Evolutionary conservation across 2,888 invertebrate species (phyloP).

Genomic region (Portevinia maculata): DNA sequence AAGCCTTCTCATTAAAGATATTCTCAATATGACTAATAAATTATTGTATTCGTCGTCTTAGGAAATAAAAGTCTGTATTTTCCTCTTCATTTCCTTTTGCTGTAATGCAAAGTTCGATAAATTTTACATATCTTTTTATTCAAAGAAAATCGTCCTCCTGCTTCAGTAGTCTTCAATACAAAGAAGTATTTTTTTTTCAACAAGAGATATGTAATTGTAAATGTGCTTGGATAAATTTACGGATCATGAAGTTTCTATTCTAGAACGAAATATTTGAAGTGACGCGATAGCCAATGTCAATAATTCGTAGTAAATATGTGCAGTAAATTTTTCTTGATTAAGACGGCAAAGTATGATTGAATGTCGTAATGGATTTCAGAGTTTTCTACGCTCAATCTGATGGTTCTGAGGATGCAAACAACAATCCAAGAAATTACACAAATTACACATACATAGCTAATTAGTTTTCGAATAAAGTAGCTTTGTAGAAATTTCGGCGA

Average conservation of each 20-base stretch:
- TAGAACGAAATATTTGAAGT: slow-evolving; percentile 40
- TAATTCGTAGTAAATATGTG: slow-evolving; percentile 34
- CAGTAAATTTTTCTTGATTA: slow-evolving; percentile 47
- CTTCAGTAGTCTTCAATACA: background rate
- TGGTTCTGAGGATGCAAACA: slow-evolving; percentile 27
- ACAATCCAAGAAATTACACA: slow-evolving; percentile 23
- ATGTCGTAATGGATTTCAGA: slow-evolving; percentile 34
- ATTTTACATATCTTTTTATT: slow-evolving; percentile 12
- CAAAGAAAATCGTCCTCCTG: slow-evolving; percentile 4
- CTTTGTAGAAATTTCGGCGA: background rate
- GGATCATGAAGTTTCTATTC: slow-evolving; percentile 54
- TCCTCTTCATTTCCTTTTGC: slow-evolving; percentile 4
- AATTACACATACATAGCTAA: slow-evolving; percentile 20
- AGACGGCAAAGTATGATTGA: slow-evolving; percentile 18
- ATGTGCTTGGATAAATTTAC: slow-evolving; percentile 37
- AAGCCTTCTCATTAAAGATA: background rate
- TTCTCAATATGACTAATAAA: slow-evolving; percentile 19
- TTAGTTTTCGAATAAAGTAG: slow-evolving; percentile 45
- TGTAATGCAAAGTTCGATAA: slow-evolving; percentile 44
- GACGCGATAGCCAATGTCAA: slow-evolving; percentile 33
- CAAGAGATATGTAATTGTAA: background rate
- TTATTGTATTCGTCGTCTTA: slow-evolving; percentile 6
- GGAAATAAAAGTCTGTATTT: slow-evolving; percentile 24
- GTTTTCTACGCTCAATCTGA: background rate
- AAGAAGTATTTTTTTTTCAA: background rate